Conservation (phyloP, 2,888 invertebrate genomes). For the Myopa testacea region DNA sequence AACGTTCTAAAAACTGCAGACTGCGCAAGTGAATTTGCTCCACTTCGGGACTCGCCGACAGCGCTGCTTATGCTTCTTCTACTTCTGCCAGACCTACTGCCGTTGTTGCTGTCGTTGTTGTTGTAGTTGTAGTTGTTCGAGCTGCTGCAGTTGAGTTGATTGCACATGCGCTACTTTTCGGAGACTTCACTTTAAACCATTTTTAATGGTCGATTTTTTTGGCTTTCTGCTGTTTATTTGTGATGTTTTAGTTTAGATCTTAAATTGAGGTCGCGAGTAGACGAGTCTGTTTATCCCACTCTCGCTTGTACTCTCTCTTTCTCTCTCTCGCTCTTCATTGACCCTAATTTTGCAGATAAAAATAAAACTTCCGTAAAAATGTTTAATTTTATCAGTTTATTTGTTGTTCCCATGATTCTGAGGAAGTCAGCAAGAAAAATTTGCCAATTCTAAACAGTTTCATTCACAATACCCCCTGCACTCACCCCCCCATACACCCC, state of each 20-base stretch:
- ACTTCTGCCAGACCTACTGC: background rate
- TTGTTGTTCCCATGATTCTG: too few relatives aligned
- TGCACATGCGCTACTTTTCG: constrained; percentile 9
- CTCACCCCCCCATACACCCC: too few relatives aligned
- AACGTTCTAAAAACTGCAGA: constrained; percentile 37
- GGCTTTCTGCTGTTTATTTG: background rate
- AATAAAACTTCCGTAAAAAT: too few relatives aligned
- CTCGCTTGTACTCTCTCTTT: too few relatives aligned
- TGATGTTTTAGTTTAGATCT: background rate
- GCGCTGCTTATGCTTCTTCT: background rate
- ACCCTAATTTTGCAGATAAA: too few relatives aligned
- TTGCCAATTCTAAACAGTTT: too few relatives aligned
- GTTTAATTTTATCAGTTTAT: too few relatives aligned
- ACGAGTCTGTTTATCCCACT: too few relatives aligned
- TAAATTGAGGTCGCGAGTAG: background rate
- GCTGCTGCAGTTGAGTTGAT: constrained; percentile 1
- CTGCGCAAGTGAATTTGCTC: constrained; percentile 36
- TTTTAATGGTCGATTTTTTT: background rate
- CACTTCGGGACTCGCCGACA: background rate
- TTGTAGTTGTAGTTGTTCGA: too few relatives aligned
- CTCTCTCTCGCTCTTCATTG: too few relatives aligned
- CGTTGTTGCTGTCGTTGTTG: background rate
- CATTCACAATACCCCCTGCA: too few relatives aligned
- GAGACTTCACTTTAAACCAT: background rate
- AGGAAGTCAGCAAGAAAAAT: too few relatives aligned